A percentile compares a stretch with the other conserved stretches of the same genome.
phyloP scores from a whole-genome alignment of 2,797 vertebrate genomes.

The Muscicapa striata region DNA sequence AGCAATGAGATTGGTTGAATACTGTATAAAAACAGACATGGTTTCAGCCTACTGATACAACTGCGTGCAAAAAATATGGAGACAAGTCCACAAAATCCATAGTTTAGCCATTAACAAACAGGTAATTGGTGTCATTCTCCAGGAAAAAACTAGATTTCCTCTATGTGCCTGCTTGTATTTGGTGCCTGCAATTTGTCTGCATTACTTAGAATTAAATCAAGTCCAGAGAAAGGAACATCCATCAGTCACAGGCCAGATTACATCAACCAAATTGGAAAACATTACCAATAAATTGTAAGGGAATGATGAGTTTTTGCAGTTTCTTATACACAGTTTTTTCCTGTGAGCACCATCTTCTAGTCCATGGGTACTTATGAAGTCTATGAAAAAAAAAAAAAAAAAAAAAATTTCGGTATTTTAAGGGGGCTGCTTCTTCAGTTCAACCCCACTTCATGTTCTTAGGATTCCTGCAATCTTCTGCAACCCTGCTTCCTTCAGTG shows the following conservation, averaged over 20 bases:
- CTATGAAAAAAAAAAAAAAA: neutral
- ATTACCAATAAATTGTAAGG: neutral
- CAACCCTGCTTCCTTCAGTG: neutral
- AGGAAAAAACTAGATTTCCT: neutral
- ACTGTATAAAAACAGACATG: neutral
- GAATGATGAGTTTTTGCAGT: neutral
- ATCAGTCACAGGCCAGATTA: neutral
- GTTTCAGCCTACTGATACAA: neutral
- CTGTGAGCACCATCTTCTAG: neutral
- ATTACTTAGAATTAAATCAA: conserved; percentile 37
- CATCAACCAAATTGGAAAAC: neutral
- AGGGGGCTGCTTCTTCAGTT: neutral
- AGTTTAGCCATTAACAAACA: neutral
- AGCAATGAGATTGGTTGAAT: neutral
- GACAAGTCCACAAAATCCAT: neutral
- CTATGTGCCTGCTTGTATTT: neutral
- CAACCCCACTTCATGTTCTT: neutral
- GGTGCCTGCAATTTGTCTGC: conserved; percentile 13
- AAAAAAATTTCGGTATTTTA: neutral
- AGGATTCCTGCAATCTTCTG: neutral
- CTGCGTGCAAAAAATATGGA: neutral
- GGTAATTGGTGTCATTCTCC: neutral
- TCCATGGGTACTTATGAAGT: neutral
- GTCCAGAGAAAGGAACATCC: neutral
- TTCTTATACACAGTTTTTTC: neutral